Evolutionary conservation across 2,797 vertebrate genomes (phyloP), one percentile per base, ranked within the genome.

Genomic region (Mus caroli): DNA sequence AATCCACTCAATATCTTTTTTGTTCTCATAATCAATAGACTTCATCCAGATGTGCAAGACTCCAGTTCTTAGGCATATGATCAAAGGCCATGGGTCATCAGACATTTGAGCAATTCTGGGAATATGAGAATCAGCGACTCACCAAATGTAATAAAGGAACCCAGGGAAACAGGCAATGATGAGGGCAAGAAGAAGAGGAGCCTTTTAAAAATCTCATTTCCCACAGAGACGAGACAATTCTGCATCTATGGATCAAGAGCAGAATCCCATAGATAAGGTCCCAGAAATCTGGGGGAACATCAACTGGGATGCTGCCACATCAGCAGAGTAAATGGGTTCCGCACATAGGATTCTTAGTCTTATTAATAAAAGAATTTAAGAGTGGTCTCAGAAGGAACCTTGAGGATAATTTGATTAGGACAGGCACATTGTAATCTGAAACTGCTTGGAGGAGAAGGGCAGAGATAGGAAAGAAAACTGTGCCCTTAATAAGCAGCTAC

Each of bases 51-150:
- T 50, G 69, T 4, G 40, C 12, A 94, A 84, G 90, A 58, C 50
- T 64, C 71, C 3, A 78, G 20, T 76, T 96, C 17, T 31, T 9
- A 43, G 28, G 15, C 31, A 76, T 46, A 62, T 46, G 28, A 69
- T 80, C 50, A 96, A 62, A 82, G 14, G 22, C 8, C n/a, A 78
- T 15, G 37, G 26, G 79, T 83, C 79, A 87, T 73, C 31, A 88
- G 54, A 80, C 4, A 31, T 10, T 6, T 52, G 43, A 64, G 50
- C 40, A 83, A 92, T 78, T 19, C 6, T 76, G 71, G 69, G 83
- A 93, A 83, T 8, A 12, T 69, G 26, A 75, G 88, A 92, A 93
- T 69, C 52, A 89, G 62, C 92, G 43, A 91, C 71, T 17, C 90
- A 62, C 54, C 40, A 88, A 91, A 83, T 58, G 58, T 76, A 56